These are phyloP conservation scores for Myiotriccus ornatus DNA, from an alignment of 2,797 vertebrate species.

Conservation along the genomic window DNA sequence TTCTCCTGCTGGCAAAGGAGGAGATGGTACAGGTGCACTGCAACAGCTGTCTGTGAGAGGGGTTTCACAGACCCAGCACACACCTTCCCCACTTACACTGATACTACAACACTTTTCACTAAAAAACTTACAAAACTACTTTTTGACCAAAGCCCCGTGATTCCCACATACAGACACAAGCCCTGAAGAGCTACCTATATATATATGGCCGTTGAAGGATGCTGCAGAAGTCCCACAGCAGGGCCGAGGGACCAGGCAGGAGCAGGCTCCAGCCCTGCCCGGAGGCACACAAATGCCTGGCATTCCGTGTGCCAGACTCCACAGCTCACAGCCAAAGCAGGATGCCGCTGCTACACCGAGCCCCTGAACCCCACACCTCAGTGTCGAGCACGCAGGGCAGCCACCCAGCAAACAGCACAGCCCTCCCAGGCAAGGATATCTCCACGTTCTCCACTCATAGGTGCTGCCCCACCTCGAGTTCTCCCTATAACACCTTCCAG, in stretches of 20 bases:
- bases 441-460: not conserved
- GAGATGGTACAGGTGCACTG: accelerated
- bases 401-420: not conserved
- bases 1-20: not conserved
- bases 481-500: not conserved
- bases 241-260: not conserved
- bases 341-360: not conserved
- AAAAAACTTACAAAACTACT: not conserved
- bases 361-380: not conserved
- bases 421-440: not conserved
- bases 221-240: not conserved
- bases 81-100: not conserved
- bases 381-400: accelerated
- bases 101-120: not conserved
- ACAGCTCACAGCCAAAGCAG: accelerated
- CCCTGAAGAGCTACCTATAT: not conserved
- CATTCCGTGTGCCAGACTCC: accelerated
- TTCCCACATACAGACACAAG: accelerated
- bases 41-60: not conserved
- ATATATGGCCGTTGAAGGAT: not conserved
- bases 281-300: not conserved
- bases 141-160: accelerated
- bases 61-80: accelerated
- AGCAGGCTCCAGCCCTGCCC: not conserved
- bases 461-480: not conserved